A percentile compares a stretch with the other conserved stretches of the same genome.
Evolutionary conservation across 35 echinoderm and acorn worm genomes (phyloP).

Genomic region (Acanthaster planci): DNA sequence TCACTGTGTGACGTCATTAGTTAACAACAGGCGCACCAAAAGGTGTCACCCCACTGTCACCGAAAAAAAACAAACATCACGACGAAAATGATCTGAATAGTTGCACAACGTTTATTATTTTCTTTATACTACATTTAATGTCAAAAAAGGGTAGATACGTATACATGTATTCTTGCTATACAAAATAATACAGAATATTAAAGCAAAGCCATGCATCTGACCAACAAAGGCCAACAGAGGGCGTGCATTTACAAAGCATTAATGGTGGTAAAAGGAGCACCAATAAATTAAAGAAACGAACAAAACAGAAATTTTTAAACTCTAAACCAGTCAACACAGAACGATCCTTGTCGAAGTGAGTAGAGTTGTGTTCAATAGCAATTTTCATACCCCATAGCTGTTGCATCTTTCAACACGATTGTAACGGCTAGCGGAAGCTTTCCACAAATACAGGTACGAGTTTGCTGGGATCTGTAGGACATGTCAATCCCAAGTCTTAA

Average conservation of each 20-base stretch:
- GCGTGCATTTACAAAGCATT: slow-evolving; percentile 22
- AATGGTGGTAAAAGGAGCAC: slow-evolving; percentile 13
- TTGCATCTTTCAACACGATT: too few species aligned
- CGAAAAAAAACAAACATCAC: background rate
- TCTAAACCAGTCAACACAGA: background rate
- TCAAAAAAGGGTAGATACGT: background rate
- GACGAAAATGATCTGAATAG: background rate
- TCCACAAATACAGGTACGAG: too few species aligned
- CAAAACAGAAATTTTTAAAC: background rate
- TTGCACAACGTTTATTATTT: slow-evolving; percentile 21
- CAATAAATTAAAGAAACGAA: slow-evolving; percentile 18
- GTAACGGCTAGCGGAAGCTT: too few species aligned
- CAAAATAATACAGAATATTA: slow-evolving; percentile 17
- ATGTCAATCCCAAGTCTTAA: too few species aligned
- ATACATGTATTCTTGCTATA: slow-evolving; percentile 6
- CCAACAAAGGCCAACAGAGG: slow-evolving; percentile 20
- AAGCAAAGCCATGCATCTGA: slow-evolving; percentile 9
- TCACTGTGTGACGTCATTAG: too few species aligned
- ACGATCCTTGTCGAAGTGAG: background rate
- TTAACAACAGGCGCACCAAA: too few species aligned
- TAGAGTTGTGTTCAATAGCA: background rate
- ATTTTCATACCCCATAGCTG: too few species aligned
- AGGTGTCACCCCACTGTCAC: too few species aligned
- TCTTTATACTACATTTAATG: slow-evolving; percentile 3
- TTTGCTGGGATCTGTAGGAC: too few species aligned